Evolutionary conservation across 2,113 vertebrate species (phyloP), one percentile per base, ranked within the genome.

Genomic region (Ptyas mucosa): DNA sequence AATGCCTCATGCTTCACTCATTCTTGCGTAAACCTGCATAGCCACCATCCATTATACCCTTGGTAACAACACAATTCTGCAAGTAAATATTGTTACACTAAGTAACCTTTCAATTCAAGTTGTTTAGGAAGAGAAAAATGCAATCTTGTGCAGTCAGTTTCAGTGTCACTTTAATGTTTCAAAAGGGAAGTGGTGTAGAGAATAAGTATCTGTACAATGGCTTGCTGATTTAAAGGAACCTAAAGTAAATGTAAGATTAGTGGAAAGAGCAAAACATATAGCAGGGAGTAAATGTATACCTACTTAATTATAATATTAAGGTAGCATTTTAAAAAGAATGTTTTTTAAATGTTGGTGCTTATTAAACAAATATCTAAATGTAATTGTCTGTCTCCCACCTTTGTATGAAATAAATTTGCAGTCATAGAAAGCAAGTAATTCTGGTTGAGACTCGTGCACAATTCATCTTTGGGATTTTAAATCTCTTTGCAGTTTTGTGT

Each of bases 61-160:
- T 98, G 98, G 98, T 98, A 98, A 98, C 98, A 98, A 98, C 98
- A 98, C 98, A 98, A 98, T 98, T 98, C 98, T 98, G 98, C 98
- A 98, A 98, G 98, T 98, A 98, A 98, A 98, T 98, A 98, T 98
- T 98, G 98, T 98, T 98, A 98, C 98, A 98, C 98, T 98, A 98
- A 98, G 98, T 98, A 98, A 98, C 98, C 98, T 98, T 98, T 98
- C 98, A 98, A 98, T 98, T 98, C 98, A 98, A 98, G 98, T 98
- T 98, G 98, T 98, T 98, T 98, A 98, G 98, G 98, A 98, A 97
- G 98, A 98, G 98, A 98, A 98, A 98, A 98, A 98, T 98, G 97
- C 98, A 98, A 98, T 98, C 98, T 98, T 98, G 97, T 98, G 98
- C 97, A 98, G 98, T 98, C 98, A 98, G 97, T 98, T 98, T 97